Evolutionary conservation across 2,888 invertebrate genomes (phyloP).

Genomic region (Cheilosia urbana): DNA sequence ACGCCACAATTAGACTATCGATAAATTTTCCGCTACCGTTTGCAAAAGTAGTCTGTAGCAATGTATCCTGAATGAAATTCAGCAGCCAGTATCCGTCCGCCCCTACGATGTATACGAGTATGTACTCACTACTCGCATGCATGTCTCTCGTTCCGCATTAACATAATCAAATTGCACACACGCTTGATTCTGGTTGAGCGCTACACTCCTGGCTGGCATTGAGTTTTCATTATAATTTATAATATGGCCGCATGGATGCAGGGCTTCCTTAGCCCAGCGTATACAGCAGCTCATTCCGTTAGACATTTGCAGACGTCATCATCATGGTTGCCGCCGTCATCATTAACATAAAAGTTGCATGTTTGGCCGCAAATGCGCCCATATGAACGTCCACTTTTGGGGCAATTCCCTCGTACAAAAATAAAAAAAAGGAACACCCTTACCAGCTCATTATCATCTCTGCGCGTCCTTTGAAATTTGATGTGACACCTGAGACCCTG

Average conservation of each 20-base stretch:
- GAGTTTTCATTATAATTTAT: conserved; percentile 76
- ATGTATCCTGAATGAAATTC: conserved; percentile 54
- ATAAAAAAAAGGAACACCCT: background rate
- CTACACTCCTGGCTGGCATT: conserved; percentile 47
- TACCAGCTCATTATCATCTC: conserved; percentile 31
- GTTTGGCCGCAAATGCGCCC: conserved; percentile 38
- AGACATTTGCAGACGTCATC: conserved; percentile 69
- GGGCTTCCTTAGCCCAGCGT: conserved; percentile 48
- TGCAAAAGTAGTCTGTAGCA: conserved; percentile 63
- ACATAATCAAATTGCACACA: conserved; percentile 75
- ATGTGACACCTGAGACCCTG: conserved; percentile 25
- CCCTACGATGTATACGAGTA: conserved; percentile 47
- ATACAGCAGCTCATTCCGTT: conserved; percentile 48
- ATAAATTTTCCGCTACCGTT: conserved; percentile 75
- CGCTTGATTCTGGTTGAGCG: conserved; percentile 33
- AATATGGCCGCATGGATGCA: conserved; percentile 65
- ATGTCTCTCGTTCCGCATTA: conserved; percentile 71
- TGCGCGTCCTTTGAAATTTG: conserved; percentile 21
- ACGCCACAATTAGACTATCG: conserved; percentile 76
- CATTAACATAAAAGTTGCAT: conserved; percentile 62
- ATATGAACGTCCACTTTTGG: conserved; percentile 22
- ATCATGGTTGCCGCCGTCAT: conserved; percentile 34
- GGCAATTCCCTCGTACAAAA: conserved; percentile 19
- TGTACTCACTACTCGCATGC: conserved; percentile 44
- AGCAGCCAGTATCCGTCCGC: conserved; percentile 35